phyloP scores from a whole-genome alignment of 2,797 vertebrate species.

The Cygnus olor region DNA sequence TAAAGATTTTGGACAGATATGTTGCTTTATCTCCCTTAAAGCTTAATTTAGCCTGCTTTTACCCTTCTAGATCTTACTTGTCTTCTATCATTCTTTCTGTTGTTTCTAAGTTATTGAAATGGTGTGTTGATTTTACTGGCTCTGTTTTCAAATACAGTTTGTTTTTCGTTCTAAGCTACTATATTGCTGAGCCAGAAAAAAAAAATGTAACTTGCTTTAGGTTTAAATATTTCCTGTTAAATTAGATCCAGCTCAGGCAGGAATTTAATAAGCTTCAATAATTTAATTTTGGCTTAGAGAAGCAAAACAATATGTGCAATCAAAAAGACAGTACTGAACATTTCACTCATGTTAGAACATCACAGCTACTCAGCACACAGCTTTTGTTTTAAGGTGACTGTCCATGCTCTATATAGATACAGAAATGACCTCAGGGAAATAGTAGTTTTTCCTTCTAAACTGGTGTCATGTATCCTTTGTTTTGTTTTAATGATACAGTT shows the following conservation, averaged over 20 bases:
- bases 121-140: neutral
- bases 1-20: conserved; percentile 41
- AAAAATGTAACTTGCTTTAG: conserved; percentile 47
- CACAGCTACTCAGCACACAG: neutral
- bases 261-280: conserved; percentile 56
- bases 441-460: neutral
- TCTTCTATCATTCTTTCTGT: neutral
- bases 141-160: conserved; percentile 30
- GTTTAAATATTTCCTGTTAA: conserved; percentile 69
- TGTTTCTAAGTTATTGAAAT: conserved; percentile 18
- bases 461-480: neutral
- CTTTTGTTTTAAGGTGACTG: conserved; percentile 21
- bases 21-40: conserved; percentile 35
- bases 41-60: conserved; percentile 33
- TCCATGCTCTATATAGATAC: neutral
- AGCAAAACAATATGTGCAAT: conserved; percentile 41
- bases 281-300: conserved; percentile 59
- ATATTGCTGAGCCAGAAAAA: conserved; percentile 32
- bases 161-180: conserved; percentile 34
- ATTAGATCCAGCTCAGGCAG: conserved; percentile 48
- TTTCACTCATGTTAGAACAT: conserved; percentile 28
- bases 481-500: neutral
- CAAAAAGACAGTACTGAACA: conserved; percentile 5
- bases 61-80: neutral
- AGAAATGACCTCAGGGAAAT: neutral